Base-by-base conservation (phyloP, 2,113 vertebrate genomes). In the Oreochromis spilurus region DNA sequence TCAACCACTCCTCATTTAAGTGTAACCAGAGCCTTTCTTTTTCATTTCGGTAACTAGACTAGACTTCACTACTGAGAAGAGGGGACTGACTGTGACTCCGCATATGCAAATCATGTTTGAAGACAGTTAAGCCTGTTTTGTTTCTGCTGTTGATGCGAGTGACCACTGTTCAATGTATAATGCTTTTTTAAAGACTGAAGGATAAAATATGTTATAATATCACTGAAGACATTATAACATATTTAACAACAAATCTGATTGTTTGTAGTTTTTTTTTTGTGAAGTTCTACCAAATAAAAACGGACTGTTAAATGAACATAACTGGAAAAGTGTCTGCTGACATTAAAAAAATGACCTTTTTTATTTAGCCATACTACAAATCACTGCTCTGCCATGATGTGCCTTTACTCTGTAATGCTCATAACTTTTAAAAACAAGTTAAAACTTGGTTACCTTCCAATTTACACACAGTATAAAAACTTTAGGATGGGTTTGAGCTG, bases 211-310 rank as follows among this genome's bases (percentile, higher is more conserved):
- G 60, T 53, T 84, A 38, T 82, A 80, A 88, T 85, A 80, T 88
- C 81, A 62, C 17, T 62, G 38, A 81, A 67, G 84, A 83, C 31
- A 29, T 87, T 84, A 26, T 87, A 87, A 77, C 10, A 72, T 84
- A 86, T 91, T 85, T 65, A 79, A 75, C 84, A 81, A 89, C 24
- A 87, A 84, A 84, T 16, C 11, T 70, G 36, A 84, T 84, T 83
- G 72, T 83, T 77, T 90, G 81, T 93, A 88, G 80, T 84, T 92
- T 88, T 91, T 17, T 40, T n/a, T 14, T 8, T 16, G 21, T 72
- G 21, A 83, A 93, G 87, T 81, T 52, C 84, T 82, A 80, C 81
- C 86, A 90, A 94, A 94, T 94, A 94, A 94, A 94, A 80, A 86
- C 16, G 62, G 82, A 86, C 85, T 89, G 88, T 72, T 82, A 80